phyloP scores from a whole-genome alignment of 92 coral and sea anemone species.

The Umimayanthus kanabou region DNA sequence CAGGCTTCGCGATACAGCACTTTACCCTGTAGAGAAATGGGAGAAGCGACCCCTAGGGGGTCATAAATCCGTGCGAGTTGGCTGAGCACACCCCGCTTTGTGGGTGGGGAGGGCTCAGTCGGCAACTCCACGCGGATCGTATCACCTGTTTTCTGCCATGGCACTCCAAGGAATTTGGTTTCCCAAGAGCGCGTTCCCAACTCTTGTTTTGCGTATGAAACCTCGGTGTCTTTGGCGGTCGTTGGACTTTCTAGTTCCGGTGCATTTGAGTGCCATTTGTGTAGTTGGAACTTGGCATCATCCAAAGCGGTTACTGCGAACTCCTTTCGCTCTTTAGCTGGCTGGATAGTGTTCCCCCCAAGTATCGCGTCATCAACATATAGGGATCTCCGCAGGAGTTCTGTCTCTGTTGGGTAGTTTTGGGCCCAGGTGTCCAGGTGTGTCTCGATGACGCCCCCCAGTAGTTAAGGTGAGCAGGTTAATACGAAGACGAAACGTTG shows the following conservation, averaged over 20 bases:
- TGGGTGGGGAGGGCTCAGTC: too few species aligned
- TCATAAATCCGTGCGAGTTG: too few species aligned
- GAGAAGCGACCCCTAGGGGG: too few species aligned
- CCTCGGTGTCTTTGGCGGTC: not conserved
- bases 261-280: constrained; percentile 38
- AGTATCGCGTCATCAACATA: not conserved
- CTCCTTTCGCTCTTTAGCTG: not conserved
- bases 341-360: not conserved
- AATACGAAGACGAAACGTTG: not conserved
- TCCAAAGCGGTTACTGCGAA: not conserved
- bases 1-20: too few species aligned
- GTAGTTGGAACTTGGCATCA: constrained; percentile 33
- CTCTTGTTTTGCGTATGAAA: constrained; percentile 22
- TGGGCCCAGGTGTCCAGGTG: not conserved
- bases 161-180: too few species aligned
- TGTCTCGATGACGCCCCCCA: not conserved
- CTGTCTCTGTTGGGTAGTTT: not conserved
- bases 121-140: too few species aligned
- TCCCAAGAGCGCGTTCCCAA: too few species aligned
- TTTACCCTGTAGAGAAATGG: too few species aligned
- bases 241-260: constrained; percentile 18
- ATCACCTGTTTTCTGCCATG: not conserved
- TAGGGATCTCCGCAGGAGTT: not conserved
- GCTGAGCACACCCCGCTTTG: too few species aligned
- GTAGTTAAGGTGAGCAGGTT: not conserved